phyloP scores from a whole-genome alignment of 2,113 vertebrate genomes.

The Saimiri boliviensis region DNA sequence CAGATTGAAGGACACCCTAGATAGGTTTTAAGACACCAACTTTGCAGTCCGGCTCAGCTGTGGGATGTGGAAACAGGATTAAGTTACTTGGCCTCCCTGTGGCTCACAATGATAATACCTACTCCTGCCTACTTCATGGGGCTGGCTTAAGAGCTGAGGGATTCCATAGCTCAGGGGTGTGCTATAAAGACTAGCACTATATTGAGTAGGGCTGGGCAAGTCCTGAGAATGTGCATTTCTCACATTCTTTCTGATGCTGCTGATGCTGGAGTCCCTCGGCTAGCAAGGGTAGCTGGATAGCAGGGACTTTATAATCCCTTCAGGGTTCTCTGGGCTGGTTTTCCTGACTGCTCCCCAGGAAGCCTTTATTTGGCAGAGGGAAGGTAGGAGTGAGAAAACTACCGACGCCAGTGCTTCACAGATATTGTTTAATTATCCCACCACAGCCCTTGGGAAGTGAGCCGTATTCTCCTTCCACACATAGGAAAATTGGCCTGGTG shows the following conservation, averaged over 20 bases:
- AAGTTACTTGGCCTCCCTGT: not conserved
- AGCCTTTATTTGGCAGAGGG: not conserved
- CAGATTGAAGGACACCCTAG: not conserved
- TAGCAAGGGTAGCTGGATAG: not conserved
- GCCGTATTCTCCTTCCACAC: not conserved
- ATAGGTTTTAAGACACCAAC: not conserved
- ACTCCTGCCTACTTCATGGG: not conserved
- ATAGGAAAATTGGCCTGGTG: not conserved
- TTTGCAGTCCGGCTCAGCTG: not conserved
- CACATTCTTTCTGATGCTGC: not conserved
- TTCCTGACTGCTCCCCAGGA: not conserved
- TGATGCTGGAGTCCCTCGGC: not conserved
- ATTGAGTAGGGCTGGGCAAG: not conserved
- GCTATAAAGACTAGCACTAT: not conserved
- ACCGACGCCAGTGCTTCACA: not conserved
- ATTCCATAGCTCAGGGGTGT: not conserved
- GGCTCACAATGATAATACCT: not conserved
- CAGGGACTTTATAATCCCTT: too few relatives aligned
- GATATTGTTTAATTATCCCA: not conserved
- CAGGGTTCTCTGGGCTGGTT: not conserved
- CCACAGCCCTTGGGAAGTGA: not conserved
- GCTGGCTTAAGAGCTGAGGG: not conserved
- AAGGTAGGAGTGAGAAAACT: not conserved
- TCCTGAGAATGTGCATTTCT: not conserved
- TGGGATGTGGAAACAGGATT: not conserved